Evolutionary conservation across 2,797 vertebrate genomes (phyloP).

Genomic region (Phyllotis vaccarum): DNA sequence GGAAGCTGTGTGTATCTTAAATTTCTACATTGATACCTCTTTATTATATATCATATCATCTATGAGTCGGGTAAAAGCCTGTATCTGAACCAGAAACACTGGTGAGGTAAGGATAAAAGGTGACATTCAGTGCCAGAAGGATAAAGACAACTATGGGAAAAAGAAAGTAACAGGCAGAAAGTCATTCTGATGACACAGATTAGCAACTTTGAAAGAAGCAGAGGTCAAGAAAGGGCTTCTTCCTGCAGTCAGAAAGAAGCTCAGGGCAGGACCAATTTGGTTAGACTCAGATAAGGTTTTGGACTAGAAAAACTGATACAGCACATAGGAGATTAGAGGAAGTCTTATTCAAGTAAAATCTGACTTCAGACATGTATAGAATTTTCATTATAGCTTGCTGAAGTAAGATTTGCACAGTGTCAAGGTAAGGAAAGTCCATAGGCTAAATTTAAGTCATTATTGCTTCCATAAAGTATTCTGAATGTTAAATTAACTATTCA

Average conservation of each 20-base stretch:
- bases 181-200: not conserved
- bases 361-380: not conserved
- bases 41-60: not conserved
- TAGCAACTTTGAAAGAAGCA: constrained; percentile 9
- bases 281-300: constrained; percentile 55
- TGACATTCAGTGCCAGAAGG: constrained; percentile 33
- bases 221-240: constrained; percentile 17
- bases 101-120: not conserved
- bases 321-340: constrained; percentile 44
- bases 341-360: constrained; percentile 13
- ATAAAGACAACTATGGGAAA: not conserved
- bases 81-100: not conserved
- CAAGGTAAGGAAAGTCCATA: not conserved
- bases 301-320: not conserved
- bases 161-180: not conserved
- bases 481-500: constrained; percentile 9
- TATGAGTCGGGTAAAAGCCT: not conserved
- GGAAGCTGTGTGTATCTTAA: not conserved
- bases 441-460: constrained; percentile 35
- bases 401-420: not conserved
- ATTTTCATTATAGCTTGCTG: constrained; percentile 24
- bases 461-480: not conserved
- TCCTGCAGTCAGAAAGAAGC: not conserved
- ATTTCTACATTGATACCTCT: not conserved
- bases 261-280: not conserved